Percentiles rank a stretch among this genome's conserved stretches.
Evolutionary conservation across 2,888 invertebrate genomes (phyloP).

Genomic region (Seira musarum): DNA sequence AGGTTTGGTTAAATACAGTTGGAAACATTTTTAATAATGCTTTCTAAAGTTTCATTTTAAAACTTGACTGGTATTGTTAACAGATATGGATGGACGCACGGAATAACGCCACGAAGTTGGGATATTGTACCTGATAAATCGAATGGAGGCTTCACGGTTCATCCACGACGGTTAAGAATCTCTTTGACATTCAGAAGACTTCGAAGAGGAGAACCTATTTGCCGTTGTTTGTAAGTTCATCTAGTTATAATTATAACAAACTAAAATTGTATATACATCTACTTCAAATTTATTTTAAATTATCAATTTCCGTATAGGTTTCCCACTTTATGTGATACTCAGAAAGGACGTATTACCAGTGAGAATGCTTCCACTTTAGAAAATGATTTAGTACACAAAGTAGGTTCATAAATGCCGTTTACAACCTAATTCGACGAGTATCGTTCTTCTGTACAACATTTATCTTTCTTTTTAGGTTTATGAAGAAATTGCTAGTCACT

Average conservation of each 20-base stretch:
- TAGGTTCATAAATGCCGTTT: constrained; percentile 59
- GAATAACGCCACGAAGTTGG: constrained; percentile 71
- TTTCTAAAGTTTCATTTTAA: not conserved
- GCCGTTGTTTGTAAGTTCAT: constrained; percentile 75
- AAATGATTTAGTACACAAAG: constrained; percentile 84
- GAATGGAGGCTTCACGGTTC: constrained; percentile 75
- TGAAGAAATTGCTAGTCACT: constrained; percentile 94
- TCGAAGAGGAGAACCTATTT: constrained; percentile 76
- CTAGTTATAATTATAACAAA: too few species aligned
- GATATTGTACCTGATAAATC: constrained; percentile 64
- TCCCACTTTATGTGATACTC: constrained; percentile 85
- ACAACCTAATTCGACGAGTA: not conserved
- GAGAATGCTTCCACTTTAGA: constrained; percentile 80
- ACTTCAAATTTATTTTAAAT: too few species aligned
- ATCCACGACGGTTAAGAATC: constrained; percentile 77
- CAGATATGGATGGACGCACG: constrained; percentile 87
- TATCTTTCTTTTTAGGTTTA: constrained; percentile 81
- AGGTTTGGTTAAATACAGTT: constrained; percentile 74
- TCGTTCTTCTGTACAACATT: not conserved
- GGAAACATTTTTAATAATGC: not conserved
- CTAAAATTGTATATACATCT: not conserved
- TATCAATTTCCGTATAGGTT: too few species aligned
- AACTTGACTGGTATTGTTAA: not conserved
- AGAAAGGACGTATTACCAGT: constrained; percentile 72
- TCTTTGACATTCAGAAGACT: constrained; percentile 88